Evolutionary conservation across 2,797 vertebrate genomes (phyloP).

Genomic region (Diglossa cyanea): DNA sequence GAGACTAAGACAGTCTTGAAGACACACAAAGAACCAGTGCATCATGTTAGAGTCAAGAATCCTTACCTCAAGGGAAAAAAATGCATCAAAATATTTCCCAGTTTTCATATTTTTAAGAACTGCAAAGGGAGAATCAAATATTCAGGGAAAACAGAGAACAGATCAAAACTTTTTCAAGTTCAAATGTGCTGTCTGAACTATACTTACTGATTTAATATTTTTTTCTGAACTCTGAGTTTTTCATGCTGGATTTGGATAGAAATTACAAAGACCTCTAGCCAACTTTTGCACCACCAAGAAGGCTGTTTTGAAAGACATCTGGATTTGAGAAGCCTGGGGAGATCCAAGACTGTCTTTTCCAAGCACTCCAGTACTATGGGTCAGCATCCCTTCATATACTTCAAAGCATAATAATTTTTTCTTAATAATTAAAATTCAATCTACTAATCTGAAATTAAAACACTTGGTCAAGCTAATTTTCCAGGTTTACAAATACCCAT

Average conservation of each 20-base stretch:
- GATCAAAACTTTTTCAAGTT: neutral
- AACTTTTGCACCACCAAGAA: neutral
- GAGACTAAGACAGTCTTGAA: neutral
- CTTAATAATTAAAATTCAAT: neutral
- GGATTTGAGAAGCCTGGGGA: neutral
- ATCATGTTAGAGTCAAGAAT: neutral
- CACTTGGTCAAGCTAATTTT: neutral
- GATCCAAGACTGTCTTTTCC: neutral
- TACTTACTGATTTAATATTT: neutral
- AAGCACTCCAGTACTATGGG: neutral
- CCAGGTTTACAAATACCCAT: neutral
- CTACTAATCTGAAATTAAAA: neutral
- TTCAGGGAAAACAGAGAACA: neutral
- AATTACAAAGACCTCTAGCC: neutral
- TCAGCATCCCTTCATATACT: neutral
- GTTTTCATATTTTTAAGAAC: neutral
- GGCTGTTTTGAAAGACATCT: neutral
- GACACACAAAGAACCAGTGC: neutral
- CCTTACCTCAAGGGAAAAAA: neutral
- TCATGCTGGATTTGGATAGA: neutral
- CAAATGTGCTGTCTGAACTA: neutral
- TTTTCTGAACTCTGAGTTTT: neutral
- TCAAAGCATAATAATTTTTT: neutral
- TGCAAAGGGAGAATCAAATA: neutral
- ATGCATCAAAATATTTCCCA: neutral